Conservation (phyloP, 2,797 vertebrate species). For the Prunella strophiata region DNA sequence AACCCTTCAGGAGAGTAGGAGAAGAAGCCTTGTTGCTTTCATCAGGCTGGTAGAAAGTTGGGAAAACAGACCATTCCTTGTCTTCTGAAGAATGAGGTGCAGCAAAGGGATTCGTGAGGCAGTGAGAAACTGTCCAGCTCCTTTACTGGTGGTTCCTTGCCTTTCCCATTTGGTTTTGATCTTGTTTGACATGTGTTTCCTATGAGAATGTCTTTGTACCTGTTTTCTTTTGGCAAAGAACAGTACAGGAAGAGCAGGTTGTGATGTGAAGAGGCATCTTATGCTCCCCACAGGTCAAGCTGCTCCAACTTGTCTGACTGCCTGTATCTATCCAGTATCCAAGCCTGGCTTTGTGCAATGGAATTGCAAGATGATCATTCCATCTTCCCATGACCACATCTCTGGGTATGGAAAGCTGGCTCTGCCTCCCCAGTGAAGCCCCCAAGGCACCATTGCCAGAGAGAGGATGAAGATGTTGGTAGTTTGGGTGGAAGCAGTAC, state of each 20-base stretch:
- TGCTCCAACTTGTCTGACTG: slow-evolving; percentile 57
- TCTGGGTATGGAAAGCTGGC: not conserved
- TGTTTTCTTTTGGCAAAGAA: slow-evolving; percentile 19
- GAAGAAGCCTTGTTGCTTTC: not conserved
- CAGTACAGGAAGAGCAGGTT: slow-evolving; percentile 40
- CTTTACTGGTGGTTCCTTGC: not conserved
- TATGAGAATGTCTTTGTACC: not conserved
- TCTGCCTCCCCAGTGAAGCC: not conserved
- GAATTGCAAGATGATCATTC: not conserved
- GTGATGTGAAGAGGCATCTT: slow-evolving; percentile 31
- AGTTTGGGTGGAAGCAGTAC: not conserved
- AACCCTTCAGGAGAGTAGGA: not conserved
- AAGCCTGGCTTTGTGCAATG: not conserved
- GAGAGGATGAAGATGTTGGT: not conserved
- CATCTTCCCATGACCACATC: not conserved
- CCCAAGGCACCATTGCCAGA: not conserved
- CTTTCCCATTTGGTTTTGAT: slow-evolving; percentile 2
- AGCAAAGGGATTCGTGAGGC: not conserved
- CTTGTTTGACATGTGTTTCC: slow-evolving; percentile 12
- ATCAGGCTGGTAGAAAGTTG: not conserved
- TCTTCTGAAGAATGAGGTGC: not conserved
- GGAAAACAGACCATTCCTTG: not conserved
- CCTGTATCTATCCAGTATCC: slow-evolving; percentile 32
- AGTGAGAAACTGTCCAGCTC: not conserved
- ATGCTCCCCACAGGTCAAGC: slow-evolving; percentile 53